These are phyloP conservation scores for Poecile atricapillus DNA, from an alignment of 2,113 vertebrate species.

Conservation along the genomic window DNA sequence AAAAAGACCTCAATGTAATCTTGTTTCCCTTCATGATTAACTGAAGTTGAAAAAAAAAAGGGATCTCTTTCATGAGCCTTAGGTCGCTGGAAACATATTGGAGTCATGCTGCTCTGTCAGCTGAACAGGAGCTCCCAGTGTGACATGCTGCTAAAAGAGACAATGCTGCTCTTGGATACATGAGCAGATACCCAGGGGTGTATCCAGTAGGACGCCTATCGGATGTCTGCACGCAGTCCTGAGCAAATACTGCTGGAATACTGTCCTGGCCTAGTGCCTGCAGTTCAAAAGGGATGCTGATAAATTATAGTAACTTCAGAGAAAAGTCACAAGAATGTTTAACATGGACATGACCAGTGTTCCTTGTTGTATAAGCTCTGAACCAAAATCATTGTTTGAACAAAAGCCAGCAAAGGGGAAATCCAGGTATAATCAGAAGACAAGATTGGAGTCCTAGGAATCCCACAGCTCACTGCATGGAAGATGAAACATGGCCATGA, in stretches of 20 bases:
- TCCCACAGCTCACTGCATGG: neutral
- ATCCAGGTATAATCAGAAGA: neutral
- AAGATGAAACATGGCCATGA: neutral
- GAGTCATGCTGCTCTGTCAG: slow-evolving; percentile 48
- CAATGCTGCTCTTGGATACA: neutral
- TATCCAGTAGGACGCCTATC: neutral
- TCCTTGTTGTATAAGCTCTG: neutral
- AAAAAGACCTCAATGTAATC: slow-evolving; percentile 29
- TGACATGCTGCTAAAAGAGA: neutral
- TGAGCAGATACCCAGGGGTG: neutral
- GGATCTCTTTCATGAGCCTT: slow-evolving; percentile 36
- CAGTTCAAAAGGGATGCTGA: neutral
- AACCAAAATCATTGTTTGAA: neutral
- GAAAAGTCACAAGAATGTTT: neutral
- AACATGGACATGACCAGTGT: neutral
- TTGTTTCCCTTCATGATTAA: slow-evolving; percentile 34
- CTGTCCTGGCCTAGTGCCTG: neutral
- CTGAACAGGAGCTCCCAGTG: slow-evolving; percentile 4
- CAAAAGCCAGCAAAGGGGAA: neutral
- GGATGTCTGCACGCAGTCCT: neutral
- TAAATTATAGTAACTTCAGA: neutral
- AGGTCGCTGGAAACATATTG: neutral
- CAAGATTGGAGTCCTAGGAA: neutral
- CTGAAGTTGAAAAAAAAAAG: neutral
- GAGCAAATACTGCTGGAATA: neutral